Evolutionary conservation across 2,113 vertebrate genomes (phyloP).

Genomic region (Acanthisitta chloris): DNA sequence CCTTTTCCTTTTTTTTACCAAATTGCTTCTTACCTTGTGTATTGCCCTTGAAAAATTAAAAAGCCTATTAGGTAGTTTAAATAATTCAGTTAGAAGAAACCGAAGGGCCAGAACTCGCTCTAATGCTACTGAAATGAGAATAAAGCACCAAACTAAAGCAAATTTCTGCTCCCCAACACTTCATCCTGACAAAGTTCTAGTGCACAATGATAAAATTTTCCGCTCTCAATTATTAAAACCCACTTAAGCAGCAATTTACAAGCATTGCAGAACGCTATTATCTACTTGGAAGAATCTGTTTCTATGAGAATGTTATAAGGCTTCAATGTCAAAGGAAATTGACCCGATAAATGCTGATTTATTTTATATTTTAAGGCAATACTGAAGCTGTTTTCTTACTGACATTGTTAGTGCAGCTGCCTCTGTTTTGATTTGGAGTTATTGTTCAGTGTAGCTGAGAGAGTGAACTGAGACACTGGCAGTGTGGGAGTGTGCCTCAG

Average conservation of each 20-base stretch:
- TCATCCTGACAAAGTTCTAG: neutral
- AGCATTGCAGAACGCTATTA: neutral
- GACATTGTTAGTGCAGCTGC: neutral
- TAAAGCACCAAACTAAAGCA: neutral
- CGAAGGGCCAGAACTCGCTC: neutral
- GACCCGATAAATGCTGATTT: neutral
- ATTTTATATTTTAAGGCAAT: neutral
- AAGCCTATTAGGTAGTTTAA: neutral
- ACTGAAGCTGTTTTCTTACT: neutral
- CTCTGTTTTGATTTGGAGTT: constrained; percentile 65
- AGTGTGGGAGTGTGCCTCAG: constrained; percentile 33
- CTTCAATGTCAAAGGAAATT: neutral
- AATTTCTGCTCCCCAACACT: neutral
- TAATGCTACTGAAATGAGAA: neutral
- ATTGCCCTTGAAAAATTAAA: neutral
- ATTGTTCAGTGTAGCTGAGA: constrained; percentile 33
- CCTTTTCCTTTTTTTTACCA: neutral
- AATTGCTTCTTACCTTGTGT: neutral
- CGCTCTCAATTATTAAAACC: constrained; percentile 50
- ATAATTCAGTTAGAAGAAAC: neutral
- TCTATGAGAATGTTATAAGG: neutral
- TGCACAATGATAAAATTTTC: neutral
- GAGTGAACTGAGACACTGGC: constrained; percentile 21
- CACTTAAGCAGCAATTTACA: neutral
- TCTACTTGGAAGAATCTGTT: neutral